Base-by-base conservation (phyloP, 2,797 vertebrate genomes). In the Anniella stebbinsi region DNA sequence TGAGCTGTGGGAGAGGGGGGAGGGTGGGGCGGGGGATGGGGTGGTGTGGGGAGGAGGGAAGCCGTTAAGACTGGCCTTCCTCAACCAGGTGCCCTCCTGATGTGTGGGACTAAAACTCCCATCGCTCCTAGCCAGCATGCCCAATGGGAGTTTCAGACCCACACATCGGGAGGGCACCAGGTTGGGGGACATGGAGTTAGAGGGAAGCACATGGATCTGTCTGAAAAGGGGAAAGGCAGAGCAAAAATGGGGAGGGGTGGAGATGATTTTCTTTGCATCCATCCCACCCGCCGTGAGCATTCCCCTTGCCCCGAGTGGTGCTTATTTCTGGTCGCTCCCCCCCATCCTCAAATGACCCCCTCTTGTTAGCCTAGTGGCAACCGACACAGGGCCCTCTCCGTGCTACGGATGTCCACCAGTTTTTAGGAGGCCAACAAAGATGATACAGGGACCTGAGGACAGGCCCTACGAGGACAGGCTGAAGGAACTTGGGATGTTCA, bases 1-100 rank as follows among this genome's bases (percentile, higher is more conserved):
- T 99, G 89, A 99, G 97, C 99, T 99, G 97, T 57, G 25, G n/a
- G 12, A 8, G 66, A 67, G 67, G 33, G 11, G 73, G 23, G 88
- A 67, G 54, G 75, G 13, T 1, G 33, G n/a, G 21, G 45, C 5
- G 10, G 63, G 13, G 6, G 15, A 8, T 9, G 21, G 5, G 1
- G 41, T 38, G 25, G 18, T n/a, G 13, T 17, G 0, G 25, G 41
- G 15, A 38, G 51, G 18, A 60, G 18, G 15, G 66, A 88, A 30
- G 18, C 45, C 48, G 72, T 48, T 6, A 66, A 45, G 15, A 38
- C 4, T 12, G 11, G 54, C 12, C 54, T 57, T 1, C 54, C 54
- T 57, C 54, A 13, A 3, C 54, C 54, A 12, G 3, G 12, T 13
- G 54, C 54, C 54, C 54, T 57, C 54, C 12, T 13, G 54, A 57